These are phyloP conservation scores for Salarias fasciatus DNA, from an alignment of 2,797 vertebrate species.

Conservation along the genomic window DNA sequence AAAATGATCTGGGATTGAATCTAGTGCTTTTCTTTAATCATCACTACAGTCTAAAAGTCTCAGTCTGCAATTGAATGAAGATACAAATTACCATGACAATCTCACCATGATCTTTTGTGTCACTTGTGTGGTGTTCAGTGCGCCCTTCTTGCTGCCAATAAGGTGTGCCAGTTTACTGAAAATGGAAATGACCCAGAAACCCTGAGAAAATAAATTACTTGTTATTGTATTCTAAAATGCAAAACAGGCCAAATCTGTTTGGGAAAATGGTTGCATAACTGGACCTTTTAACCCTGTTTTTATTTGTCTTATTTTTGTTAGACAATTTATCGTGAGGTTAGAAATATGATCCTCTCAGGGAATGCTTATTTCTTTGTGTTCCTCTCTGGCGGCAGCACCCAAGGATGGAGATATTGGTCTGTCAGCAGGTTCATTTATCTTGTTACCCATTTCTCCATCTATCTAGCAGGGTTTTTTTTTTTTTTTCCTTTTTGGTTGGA, in stretches of 20 bases:
- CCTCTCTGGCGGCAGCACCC: background rate
- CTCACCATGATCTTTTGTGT: too few species aligned
- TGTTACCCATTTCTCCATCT: background rate
- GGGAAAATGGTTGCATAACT: background rate
- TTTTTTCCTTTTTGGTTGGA: background rate
- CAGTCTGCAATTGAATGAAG: too few species aligned
- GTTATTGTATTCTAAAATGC: too few species aligned
- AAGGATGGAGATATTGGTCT: background rate
- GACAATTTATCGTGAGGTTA: background rate
- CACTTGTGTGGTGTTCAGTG: too few species aligned
- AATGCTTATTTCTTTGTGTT: constrained; percentile 1
- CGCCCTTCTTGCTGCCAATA: too few species aligned
- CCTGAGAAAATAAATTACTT: too few species aligned
- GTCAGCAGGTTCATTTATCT: constrained; percentile 15
- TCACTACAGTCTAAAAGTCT: too few species aligned
- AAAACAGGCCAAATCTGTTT: background rate
- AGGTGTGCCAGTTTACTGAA: too few species aligned
- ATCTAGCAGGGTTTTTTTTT: background rate
- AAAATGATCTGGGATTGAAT: too few species aligned
- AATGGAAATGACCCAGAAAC: too few species aligned
- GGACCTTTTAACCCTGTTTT: background rate
- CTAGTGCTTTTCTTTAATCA: too few species aligned
- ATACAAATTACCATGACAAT: too few species aligned
- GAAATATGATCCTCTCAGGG: background rate
- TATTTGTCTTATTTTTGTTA: background rate